Base-by-base conservation (phyloP, 2,888 invertebrate species). In the Stramonita haemastoma region DNA sequence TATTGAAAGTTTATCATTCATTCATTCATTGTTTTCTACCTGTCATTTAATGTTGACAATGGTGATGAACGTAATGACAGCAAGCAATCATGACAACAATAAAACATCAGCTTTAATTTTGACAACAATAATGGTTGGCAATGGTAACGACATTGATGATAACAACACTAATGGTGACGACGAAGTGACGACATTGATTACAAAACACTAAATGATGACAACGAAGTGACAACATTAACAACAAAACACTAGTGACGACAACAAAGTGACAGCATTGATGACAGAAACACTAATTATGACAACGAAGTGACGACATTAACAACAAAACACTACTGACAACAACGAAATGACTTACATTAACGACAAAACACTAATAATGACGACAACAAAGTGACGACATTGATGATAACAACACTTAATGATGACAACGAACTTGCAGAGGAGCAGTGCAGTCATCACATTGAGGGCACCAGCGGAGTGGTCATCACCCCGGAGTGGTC, bases 401-500 rank as follows among this genome's bases (percentile, higher is more conserved):
- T 19, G 60, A 15, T 60, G 19, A 60, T 19, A 73, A 73, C 29
- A 6, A 77, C 73, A 77, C 13, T n/a, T 77, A 77, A 77, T 22
- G 13, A 11, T n/a, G 73, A n/a, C n/a, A 2, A 8, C n/a, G 13
- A n/a, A 1, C 13, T 36, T 26, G 34, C 87, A 87, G 87, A 70
- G 46, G 2, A 1, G 8, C 70, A 34, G 70, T 87, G 87, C 46
- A 34, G 36, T 0, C 73, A 87, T 26, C 87, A 73, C 83, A 1
- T 87, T 19, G 34, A 73, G n/a, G 36, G 22, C n/a, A 34, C 34
- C 13, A 34, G 34, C 0, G 87, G 87, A 26, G n/a, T 26, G 73
- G 34, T 87, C 22, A 46, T 73, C 34, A 57, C 87, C 13, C 87
- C 87, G 29, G 73, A 32, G 6, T 56, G 79, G 81, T 22, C 87